Base-by-base conservation (phyloP, 2,797 vertebrate species). In the Aselliscus stoliczkanus region DNA sequence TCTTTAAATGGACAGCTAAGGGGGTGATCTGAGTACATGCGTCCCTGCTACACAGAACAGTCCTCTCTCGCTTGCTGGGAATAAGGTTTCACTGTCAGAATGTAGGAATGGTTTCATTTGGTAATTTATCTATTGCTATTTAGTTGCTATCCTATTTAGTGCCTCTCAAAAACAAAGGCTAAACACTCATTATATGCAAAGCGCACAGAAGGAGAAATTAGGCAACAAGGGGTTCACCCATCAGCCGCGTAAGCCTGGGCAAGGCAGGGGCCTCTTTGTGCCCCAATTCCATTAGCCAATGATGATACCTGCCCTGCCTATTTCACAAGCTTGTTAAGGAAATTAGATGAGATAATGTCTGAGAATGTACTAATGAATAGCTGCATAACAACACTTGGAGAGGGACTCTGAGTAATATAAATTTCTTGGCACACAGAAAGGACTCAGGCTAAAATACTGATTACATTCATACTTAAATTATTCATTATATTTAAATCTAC, bases 401-500 rank as follows among this genome's bases (percentile, higher is more conserved):
- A 79, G 23, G 17, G 15, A 60, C 54, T 58, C 44, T 2, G 23
- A 54, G 39, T 42, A 85, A 86, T 47, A 25, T 29, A 17, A 86
- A 94, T 56, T 79, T 96, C 65, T 44, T 77, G 27, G 50, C 50
- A 90, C 21, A 90, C 56, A 75, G 75, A 93, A 73, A 70, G 54
- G 82, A 72, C 29, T 75, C 23, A 21, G 25, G 31, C 31, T 76
- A 80, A 91, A 89, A 88, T 77, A 96, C 1, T 3, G 37, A 91
- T 93, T 67, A 52, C 6, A 31, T 37, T 37, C 82, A 58, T 31
- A 77, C 52, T n/a, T 88, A 81, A 92, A 88, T 79, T 69, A 52
- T 97, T 82, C 85, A 90, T 84, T 97, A 67, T 12, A 92, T 23
- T 85, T 97, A 50, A 95, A 95, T 69, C 93, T 21, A 73, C 31